Evolutionary conservation across 2,797 vertebrate species (phyloP).

Genomic region (Calcarius lapponicus): DNA sequence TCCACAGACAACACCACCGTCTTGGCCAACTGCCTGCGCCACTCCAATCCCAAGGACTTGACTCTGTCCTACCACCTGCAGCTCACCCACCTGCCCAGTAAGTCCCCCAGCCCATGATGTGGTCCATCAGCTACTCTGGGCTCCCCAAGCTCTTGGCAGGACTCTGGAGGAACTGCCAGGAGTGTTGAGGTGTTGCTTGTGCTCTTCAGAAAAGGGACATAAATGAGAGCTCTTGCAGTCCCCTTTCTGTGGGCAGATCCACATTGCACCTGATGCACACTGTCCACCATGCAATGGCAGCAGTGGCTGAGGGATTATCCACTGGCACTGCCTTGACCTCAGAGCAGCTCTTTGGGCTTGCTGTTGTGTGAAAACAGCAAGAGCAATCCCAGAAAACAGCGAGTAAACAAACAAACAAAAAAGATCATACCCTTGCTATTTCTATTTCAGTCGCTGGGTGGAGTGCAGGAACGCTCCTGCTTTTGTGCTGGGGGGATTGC

Average conservation of each 20-base stretch:
- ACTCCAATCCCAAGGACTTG: background rate
- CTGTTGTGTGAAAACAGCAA: background rate
- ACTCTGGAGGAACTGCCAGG: background rate
- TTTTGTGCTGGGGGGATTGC: background rate
- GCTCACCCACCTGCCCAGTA: background rate
- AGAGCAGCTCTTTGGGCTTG: background rate
- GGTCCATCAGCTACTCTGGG: background rate
- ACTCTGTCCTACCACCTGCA: background rate
- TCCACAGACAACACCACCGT: background rate
- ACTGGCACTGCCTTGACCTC: background rate
- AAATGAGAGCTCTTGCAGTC: background rate
- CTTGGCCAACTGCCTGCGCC: background rate
- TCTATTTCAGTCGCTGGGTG: background rate
- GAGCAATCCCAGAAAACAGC: background rate
- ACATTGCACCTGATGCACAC: background rate
- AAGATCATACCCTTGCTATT: background rate
- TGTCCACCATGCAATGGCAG: background rate
- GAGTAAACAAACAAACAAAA: background rate
- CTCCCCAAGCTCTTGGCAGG: background rate
- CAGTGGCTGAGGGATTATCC: background rate
- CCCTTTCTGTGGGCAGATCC: background rate
- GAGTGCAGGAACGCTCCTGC: background rate
- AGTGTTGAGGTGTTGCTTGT: background rate
- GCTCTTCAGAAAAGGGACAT: background rate
- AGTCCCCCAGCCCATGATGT: background rate